These are phyloP conservation scores for Phasianus colchicus DNA, from an alignment of 2,113 vertebrate genomes.

Conservation along the genomic window DNA sequence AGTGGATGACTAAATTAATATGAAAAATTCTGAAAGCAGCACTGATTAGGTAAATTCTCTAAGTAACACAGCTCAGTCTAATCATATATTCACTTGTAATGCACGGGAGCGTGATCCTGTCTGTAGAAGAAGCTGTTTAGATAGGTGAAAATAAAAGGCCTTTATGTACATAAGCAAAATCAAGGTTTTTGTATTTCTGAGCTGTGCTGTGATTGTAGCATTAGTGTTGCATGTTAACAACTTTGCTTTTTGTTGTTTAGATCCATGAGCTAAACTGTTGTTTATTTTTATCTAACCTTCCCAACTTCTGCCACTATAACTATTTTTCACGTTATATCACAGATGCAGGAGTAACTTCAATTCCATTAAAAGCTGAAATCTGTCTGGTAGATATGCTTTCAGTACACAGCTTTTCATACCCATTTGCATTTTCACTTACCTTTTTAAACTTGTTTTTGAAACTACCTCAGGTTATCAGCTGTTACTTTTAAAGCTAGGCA, in stretches of 20 bases:
- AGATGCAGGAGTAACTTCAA: neutral
- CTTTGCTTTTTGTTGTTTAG: neutral
- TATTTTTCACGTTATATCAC: neutral
- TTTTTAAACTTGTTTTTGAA: neutral
- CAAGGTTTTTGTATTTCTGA: neutral
- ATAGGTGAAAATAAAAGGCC: neutral
- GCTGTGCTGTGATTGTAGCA: neutral
- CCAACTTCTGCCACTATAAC: neutral
- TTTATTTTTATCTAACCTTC: neutral
- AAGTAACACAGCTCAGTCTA: neutral
- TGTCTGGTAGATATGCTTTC: neutral
- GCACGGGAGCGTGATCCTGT: neutral
- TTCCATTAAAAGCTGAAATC: neutral
- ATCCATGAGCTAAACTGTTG: neutral
- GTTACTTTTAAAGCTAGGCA: neutral
- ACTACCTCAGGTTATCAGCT: neutral
- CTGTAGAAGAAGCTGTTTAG: neutral
- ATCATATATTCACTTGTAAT: neutral
- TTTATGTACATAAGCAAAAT: neutral
- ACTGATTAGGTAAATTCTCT: neutral
- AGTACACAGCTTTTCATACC: neutral
- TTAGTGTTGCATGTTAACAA: neutral
- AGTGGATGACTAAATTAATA: neutral
- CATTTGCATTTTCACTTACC: neutral
- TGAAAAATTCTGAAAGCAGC: neutral